A percentile compares a stretch with the other conserved stretches of the same genome.
Evolutionary conservation across 2,797 vertebrate species (phyloP).

Genomic region (Oreochromis grahami): DNA sequence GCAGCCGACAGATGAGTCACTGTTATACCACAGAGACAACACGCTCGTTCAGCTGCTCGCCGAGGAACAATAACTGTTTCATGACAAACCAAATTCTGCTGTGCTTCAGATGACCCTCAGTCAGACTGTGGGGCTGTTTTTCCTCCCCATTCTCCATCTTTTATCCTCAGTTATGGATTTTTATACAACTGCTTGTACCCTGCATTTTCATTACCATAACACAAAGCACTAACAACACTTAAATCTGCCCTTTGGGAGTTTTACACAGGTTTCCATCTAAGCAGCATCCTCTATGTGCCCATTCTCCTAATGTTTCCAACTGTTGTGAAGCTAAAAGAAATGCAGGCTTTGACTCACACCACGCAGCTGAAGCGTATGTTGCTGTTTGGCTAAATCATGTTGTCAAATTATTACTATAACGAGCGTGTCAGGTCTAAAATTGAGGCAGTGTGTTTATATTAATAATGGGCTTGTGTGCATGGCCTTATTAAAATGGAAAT

Average conservation of each 20-base stretch:
- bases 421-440: background rate
- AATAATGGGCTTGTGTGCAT: slow-evolving; percentile 7
- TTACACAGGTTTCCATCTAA: slow-evolving; percentile 70
- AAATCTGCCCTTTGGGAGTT: slow-evolving; percentile 69
- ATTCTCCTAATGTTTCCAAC: background rate
- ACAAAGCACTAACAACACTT: background rate
- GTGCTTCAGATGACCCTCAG: background rate
- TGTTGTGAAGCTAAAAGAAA: background rate
- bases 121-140: background rate
- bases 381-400: slow-evolving; percentile 13
- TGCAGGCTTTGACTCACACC: slow-evolving; percentile 2
- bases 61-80: slow-evolving; percentile 32
- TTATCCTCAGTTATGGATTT: background rate
- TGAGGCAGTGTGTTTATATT: slow-evolving; percentile 22
- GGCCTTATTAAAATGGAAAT: slow-evolving; percentile 48
- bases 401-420: slow-evolving; percentile 22
- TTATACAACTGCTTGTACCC: background rate
- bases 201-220: background rate
- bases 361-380: background rate
- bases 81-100: slow-evolving; percentile 13
- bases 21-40: slow-evolving; percentile 15
- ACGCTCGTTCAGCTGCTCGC: slow-evolving; percentile 13
- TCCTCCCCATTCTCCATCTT: background rate
- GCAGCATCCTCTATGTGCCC: background rate
- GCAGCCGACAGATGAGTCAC: slow-evolving; percentile 37